Evolutionary conservation across 2,888 invertebrate genomes (phyloP), one percentile per base, ranked within the genome.

Genomic region (Oscheius sp.): DNA sequence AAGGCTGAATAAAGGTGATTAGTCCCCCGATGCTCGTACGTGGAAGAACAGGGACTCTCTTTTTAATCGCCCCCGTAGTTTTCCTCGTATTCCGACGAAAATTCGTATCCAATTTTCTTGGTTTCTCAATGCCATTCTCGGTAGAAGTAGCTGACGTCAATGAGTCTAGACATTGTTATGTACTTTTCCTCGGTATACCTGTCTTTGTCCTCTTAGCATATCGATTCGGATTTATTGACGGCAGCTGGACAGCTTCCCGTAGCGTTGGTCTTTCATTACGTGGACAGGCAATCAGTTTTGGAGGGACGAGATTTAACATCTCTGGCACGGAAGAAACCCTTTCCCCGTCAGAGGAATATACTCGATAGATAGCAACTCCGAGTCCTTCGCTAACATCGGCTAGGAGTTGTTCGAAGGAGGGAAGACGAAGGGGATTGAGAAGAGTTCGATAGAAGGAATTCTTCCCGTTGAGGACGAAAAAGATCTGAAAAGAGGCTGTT

Each of bases 381-480:
- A 82, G 70, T 3, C 80, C 78, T 20, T 74, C 70, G 68, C 76
- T 76, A n/a, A 80, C 74, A 41, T 84, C 83, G 12, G 75, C 75
- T 30, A 84, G 66, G 20, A 84, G 56, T 20, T 71, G 68, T 24
- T 84, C 82, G 71, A 84, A 70, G 6, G 77, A 65, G 12, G 75
- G 77, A 50, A 72, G 49, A 17, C 74, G 67, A 12, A 73, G 67
- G 26, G 83, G 84, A 66, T 82, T 83, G 12, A 84, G 74, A 14
- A 80, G 66, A 1, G 76, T 64, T 20, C 82, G 79, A 59, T 82
- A 74, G 61, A 82, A 70, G 22, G 72, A 67, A n/a, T 77, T 74
- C 17, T 78, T 77, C 1, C 83, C 84, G 56, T 84, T 84, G 26
- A 83, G 73, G 5, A 82, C 78, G 54, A 84, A 82, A 51, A 75